Base-by-base conservation (phyloP, 2,113 vertebrate genomes). In the Rallus limicola region DNA sequence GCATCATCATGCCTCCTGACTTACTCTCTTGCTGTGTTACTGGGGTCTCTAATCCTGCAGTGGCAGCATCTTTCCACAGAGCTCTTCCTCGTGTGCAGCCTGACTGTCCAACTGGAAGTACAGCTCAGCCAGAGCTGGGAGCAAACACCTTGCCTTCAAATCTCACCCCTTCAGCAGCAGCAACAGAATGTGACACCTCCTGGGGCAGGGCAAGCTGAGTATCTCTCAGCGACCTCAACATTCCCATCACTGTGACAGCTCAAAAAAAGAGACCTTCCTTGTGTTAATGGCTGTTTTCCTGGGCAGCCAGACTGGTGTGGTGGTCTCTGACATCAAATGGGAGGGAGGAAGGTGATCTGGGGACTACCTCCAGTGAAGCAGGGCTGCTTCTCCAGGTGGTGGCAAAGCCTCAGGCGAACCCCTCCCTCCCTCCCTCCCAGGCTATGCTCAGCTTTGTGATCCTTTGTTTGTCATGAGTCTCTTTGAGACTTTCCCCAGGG, bases 1-100 rank as follows among this genome's bases (percentile, higher is more conserved):
- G 0, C 0, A 0, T 62, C 65, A 31, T 38, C 44, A 12, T 53
- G 72, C 16, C 31, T 90, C 36, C 17, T 60, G n/a, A 6, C 55
- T 62, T 82, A 40, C 52, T 85, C 48, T 80, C 28, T 62, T 64
- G 58, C 29, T 90, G 33, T 0, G 0, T 82, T 80, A 10, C 77
- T 75, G 33, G 74, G 60, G 53, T 93, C 46, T 86, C 52, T 74
- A 3, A 59, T 85, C 31, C 78, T 92, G 62, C 72, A 78, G 42
- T 48, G 42, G 59, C 58, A 85, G 64, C 7, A 5, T 60, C 76
- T 85, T 88, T 81, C 56, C 67, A 56, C 50, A 50, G n/a, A 80
- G n/a, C 29, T 94, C 21, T 92, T 84, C 59, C 56, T 67, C 14
- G 16, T 36, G 25, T 86, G 71, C 67, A 88, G 55, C 58, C 82